Percentiles rank a stretch among this genome's conserved stretches.
These are phyloP conservation scores for Chloroceryle amazona DNA, from an alignment of 2,797 vertebrate genomes.

Conservation along the genomic window DNA sequence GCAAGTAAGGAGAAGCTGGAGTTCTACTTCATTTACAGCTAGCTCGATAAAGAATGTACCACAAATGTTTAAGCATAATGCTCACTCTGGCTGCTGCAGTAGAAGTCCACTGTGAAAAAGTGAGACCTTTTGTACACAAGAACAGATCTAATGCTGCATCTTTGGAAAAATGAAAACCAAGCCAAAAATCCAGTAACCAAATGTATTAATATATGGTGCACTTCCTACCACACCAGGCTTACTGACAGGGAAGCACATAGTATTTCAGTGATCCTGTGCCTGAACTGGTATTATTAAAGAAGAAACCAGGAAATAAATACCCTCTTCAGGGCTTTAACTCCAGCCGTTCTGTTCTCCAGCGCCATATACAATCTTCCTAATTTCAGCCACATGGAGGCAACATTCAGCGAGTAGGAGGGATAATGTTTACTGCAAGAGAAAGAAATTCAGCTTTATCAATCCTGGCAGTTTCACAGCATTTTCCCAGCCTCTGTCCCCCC, in stretches of 20 bases:
- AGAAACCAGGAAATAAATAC: conserved; percentile 78
- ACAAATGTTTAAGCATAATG: not conserved
- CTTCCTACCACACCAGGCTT: not conserved
- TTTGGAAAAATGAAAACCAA: not conserved
- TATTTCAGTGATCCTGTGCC: not conserved
- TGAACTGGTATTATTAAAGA: not conserved
- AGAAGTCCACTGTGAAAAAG: not conserved
- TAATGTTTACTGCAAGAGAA: conserved; percentile 88
- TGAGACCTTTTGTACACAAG: not conserved
- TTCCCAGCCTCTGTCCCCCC: not conserved
- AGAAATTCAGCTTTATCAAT: conserved; percentile 11
- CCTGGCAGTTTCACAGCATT: not conserved
- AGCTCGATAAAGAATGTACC: not conserved
- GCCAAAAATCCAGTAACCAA: conserved; percentile 10
- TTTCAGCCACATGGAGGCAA: conserved; percentile 97
- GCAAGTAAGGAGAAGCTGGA: not conserved
- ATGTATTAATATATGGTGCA: not conserved
- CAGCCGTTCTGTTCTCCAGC: conserved; percentile 82
- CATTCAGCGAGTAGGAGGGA: conserved; percentile 92
- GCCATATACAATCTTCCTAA: conserved; percentile 89
- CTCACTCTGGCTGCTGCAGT: not conserved
- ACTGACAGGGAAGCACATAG: not conserved
- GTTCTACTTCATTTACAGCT: not conserved
- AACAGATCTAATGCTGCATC: not conserved
- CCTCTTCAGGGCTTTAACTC: conserved; percentile 88